These are phyloP conservation scores for Decapterus maruadsi DNA, from an alignment of 2,797 vertebrate genomes.

Conservation along the genomic window DNA sequence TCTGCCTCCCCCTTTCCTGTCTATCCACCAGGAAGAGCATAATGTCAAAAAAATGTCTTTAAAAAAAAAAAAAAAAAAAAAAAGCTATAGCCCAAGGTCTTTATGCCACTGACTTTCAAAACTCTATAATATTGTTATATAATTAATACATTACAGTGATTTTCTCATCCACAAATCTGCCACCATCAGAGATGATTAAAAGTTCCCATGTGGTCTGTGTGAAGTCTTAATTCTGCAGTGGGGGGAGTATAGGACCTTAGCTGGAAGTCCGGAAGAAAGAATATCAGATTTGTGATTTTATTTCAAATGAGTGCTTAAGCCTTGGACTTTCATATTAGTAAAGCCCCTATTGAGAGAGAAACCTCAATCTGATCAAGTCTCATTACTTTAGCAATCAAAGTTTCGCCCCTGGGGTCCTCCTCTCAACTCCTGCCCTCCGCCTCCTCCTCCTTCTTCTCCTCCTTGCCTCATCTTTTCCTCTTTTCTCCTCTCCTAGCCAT, in stretches of 20 bases:
- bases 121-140: slow-evolving; percentile 75
- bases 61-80: no score
- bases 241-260: slow-evolving; percentile 65
- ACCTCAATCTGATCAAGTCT: slow-evolving; percentile 84
- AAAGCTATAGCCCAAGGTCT: slow-evolving; percentile 61
- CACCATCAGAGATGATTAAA: slow-evolving; percentile 77
- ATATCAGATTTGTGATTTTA: slow-evolving; percentile 84
- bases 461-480: slow-evolving; percentile 34
- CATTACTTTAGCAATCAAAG: slow-evolving; percentile 89
- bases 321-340: slow-evolving; percentile 84
- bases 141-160: slow-evolving; percentile 72
- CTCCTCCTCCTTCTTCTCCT: slow-evolving; percentile 20
- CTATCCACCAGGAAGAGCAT: slow-evolving; percentile 33
- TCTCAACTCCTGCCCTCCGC: slow-evolving; percentile 55
- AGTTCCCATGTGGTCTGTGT: slow-evolving; percentile 75
- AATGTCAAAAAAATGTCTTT: no score
- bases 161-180: slow-evolving; percentile 69
- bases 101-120: slow-evolving; percentile 63
- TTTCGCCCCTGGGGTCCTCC: slow-evolving; percentile 73
- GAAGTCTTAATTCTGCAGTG: slow-evolving; percentile 74
- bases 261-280: slow-evolving; percentile 77
- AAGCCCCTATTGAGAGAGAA: slow-evolving; percentile 80
- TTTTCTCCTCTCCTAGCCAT: slow-evolving; percentile 64
- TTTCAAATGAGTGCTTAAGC: slow-evolving; percentile 86
- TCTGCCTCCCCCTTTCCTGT: no score